These are phyloP conservation scores for Lordiphosa collinella DNA, from an alignment of 1,140 invertebrate genomes.

Conservation along the genomic window DNA sequence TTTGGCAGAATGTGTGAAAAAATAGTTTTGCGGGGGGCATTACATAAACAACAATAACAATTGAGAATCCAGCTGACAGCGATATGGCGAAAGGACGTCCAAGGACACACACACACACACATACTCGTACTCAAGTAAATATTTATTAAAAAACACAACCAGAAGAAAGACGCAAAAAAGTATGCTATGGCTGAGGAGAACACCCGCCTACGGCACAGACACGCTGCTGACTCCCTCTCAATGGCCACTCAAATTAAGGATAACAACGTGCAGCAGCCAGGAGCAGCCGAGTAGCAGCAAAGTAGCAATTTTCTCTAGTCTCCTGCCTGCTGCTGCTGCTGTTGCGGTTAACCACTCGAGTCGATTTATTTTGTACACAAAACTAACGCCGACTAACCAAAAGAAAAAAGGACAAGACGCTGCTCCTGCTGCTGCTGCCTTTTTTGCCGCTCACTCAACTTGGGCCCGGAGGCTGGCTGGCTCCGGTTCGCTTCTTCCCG, in stretches of 20 bases:
- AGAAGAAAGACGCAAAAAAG: constrained; percentile 12
- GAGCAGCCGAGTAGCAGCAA: constrained; percentile 22
- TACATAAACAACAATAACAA: constrained; percentile 40
- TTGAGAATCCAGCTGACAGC: constrained; percentile 35
- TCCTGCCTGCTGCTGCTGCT: constrained; percentile 4
- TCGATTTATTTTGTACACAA: constrained; percentile 77
- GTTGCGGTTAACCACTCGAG: constrained; percentile 69
- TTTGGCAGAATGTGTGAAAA: constrained; percentile 53
- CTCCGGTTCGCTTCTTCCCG: constrained; percentile 18
- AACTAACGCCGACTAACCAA: constrained; percentile 46
- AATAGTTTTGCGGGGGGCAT: constrained; percentile 36
- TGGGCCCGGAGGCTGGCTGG: constrained; percentile 16
- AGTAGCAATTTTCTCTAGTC: constrained; percentile 55
- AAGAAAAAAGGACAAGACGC: constrained; percentile 52
- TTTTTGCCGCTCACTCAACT: constrained; percentile 59
- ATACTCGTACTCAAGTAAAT: constrained; percentile 49
- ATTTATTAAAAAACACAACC: constrained; percentile 51
- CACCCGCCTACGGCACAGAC: constrained; percentile 4
- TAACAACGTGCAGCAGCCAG: constrained; percentile 55
- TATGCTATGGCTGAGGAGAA: too few species aligned
- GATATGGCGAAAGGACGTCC: constrained; percentile 24
- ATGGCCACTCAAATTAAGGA: constrained; percentile 76
- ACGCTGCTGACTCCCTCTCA: constrained; percentile 40
- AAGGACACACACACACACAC: constrained; percentile 36
- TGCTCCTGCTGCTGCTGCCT: constrained; percentile 6